Conservation (phyloP, 1,140 invertebrate genomes). For the Brevipalpus yothersi region DNA sequence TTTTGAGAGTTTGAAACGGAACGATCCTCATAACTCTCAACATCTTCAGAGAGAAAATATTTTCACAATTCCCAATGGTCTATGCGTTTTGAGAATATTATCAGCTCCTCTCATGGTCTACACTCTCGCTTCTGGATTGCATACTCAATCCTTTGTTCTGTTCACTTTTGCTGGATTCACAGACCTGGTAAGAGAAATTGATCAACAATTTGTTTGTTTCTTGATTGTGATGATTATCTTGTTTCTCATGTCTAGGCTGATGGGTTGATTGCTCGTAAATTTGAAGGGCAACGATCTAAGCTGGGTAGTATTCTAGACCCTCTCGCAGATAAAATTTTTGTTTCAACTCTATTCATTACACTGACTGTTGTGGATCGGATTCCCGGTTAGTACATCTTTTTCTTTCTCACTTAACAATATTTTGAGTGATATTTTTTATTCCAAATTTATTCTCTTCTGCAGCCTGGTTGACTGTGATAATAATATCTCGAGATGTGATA, state of each 20-base stretch:
- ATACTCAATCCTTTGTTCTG: constrained; percentile 38
- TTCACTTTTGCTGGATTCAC: constrained; percentile 51
- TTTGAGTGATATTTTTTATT: no score
- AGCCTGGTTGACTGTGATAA: constrained; percentile 49
- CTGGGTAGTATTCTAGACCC: constrained; percentile 89
- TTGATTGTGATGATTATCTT: background rate
- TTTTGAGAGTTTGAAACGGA: no score
- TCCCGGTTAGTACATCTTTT: constrained; percentile 24
- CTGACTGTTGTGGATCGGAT: constrained; percentile 60
- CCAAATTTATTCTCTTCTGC: background rate
- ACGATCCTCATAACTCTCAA: no score
- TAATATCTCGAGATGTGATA: constrained; percentile 55
- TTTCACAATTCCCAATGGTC: constrained; percentile 69
- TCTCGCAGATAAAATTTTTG: constrained; percentile 82
- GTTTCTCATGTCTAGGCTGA: constrained; percentile 41
- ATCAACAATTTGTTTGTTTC: background rate
- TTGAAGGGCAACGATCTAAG: constrained; percentile 64
- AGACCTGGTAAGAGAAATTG: constrained; percentile 36
- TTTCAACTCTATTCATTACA: constrained; percentile 62
- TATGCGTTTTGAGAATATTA: constrained; percentile 55
- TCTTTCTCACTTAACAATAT: background rate
- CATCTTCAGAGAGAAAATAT: constrained; percentile 46
- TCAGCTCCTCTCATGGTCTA: constrained; percentile 64
- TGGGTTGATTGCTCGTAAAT: constrained; percentile 82
- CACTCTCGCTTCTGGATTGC: constrained; percentile 48